Base-by-base conservation (phyloP, 2,797 vertebrate genomes). In the Syndactyla subalaris region DNA sequence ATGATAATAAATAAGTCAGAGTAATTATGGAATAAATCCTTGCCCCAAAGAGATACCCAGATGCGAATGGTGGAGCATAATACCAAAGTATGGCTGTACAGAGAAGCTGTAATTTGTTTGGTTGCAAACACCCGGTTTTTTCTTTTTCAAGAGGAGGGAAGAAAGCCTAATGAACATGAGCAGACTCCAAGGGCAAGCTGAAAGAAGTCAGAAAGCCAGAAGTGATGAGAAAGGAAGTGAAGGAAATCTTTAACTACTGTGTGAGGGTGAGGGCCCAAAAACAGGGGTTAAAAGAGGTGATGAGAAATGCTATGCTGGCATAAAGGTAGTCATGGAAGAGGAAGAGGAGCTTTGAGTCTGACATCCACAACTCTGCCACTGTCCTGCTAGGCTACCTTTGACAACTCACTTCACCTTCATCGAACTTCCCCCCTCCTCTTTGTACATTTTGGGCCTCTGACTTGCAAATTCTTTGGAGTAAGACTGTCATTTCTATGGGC, bases 11-110 rank as follows among this genome's bases (percentile, higher is more conserved):
- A 54, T 88, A 92, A 96, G 34, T 51, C 80, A 74, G 80, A 67
- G 43, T 79, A 97, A 75, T 95, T 92, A 90, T 2, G 3, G 85
- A 92, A 85, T 92, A 96, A 95, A 88, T 86, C 34, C 38, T 66
- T 95, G 80, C 85, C 94, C 84, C 88, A 91, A 68, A 96, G 92
- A 96, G 80, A 81, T 85, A 67, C 27, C 14, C 82, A 77, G 54
- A 49, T 89, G 70, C 2, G 34, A 90, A 89, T 51, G 72, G 79
- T 38, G 51, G 32, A 93, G 61, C 52, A 32, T 10, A 5, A 67
- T 93, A 73, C 87, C 76, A 84, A 81, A 90, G 38, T 52, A 58
- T 0, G 0, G 41, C 71, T 89, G 45, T 82, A 27, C 41, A 61
- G 43, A 85, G 67, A 72, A 66, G 32, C 39, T 10, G 6, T 29